Evolutionary conservation across 2,888 invertebrate genomes (phyloP), one percentile per base, ranked within the genome.

Genomic region (Chymomyza amoena): DNA sequence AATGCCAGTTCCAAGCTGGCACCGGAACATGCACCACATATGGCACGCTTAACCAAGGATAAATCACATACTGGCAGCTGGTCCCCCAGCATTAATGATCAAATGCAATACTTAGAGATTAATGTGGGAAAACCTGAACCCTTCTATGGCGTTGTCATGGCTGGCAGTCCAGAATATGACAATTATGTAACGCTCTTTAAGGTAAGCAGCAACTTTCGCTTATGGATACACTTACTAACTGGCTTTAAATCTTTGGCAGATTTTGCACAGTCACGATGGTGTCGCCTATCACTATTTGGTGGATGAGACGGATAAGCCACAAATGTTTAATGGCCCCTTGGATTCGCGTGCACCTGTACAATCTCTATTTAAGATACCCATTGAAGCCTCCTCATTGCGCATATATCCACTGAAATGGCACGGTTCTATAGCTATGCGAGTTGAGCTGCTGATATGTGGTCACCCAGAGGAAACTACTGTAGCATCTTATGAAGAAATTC

Each of bases 151-250:
- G 92, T 97, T 0, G 91, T 94, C 10, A 90, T 96, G 76, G 95
- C 95, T 84, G 97, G 97, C 20, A 95, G 94, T 89, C 94, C 95
- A 0, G 84, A 93, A 3, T 93, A 93, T 70, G 93, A 95, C 77
- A 94, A 95, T 85, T 96, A 94, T 90, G 96, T 97, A 54, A 96
- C 96, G 18, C 95, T 96, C 81, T 97, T 95, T 86, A 93, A 94
- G 84, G 92, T 91, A 68, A 68, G 66, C 64, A n/a, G 15, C 15
- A 15, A n/a, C 15, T 15, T 15, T 51, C 9, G 51, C 6, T 39
- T 60, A 57, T 3, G 4, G 1, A 9, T 7, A 68, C 25, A 50
- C 16, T 52, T 10, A 15, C 13, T 15, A 45, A 6, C 18, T 25
- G 10, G 4, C 20, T 25, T 57, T 15, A 28, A 57, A 18, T 59